phyloP scores from a whole-genome alignment of 2,797 vertebrate species.

The Micropoecilia bifurca region DNA sequence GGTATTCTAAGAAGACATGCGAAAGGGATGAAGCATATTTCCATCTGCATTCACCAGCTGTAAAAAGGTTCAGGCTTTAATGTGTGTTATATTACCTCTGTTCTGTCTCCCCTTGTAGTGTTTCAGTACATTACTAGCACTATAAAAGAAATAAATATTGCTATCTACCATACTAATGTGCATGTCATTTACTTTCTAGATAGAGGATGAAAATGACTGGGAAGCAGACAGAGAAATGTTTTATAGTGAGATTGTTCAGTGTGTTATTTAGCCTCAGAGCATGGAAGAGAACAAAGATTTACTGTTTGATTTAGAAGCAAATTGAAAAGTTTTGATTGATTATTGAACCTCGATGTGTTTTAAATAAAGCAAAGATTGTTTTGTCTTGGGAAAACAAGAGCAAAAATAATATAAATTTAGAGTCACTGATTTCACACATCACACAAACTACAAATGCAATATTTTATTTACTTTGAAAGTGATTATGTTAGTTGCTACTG shows the following conservation, averaged over 20 bases:
- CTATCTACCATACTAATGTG: conserved; percentile 82
- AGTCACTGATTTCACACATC: conserved; percentile 10
- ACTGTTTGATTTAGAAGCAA: conserved; percentile 72
- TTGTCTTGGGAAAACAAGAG: conserved; percentile 24
- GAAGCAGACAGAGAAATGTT: conserved; percentile 66
- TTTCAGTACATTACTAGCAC: conserved; percentile 81
- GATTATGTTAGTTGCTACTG: conserved; percentile 8
- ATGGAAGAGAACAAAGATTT: conserved; percentile 75
- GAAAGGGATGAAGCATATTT: conserved; percentile 78
- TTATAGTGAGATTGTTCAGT: conserved; percentile 68
- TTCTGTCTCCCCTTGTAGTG: conserved; percentile 78
- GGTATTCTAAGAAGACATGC: conserved; percentile 71
- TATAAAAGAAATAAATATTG: conserved; percentile 85
- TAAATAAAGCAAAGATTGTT: conserved; percentile 63
- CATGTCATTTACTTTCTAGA: conserved; percentile 81
- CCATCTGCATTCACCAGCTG: conserved; percentile 76
- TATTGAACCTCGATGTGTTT: conserved; percentile 66
- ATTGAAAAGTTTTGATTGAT: conserved; percentile 68
- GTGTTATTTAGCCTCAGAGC: conserved; percentile 64
- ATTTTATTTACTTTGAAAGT: conserved; percentile 13
- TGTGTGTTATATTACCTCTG: conserved; percentile 82
- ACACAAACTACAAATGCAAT: conserved; percentile 1
- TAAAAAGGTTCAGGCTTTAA: conserved; percentile 83
- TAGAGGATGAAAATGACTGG: conserved; percentile 66
- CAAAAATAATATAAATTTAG: conserved; percentile 44